Evolutionary conservation across 2,797 vertebrate species (phyloP), one percentile per base, ranked within the genome.

Genomic region (Chrysocyon brachyurus): DNA sequence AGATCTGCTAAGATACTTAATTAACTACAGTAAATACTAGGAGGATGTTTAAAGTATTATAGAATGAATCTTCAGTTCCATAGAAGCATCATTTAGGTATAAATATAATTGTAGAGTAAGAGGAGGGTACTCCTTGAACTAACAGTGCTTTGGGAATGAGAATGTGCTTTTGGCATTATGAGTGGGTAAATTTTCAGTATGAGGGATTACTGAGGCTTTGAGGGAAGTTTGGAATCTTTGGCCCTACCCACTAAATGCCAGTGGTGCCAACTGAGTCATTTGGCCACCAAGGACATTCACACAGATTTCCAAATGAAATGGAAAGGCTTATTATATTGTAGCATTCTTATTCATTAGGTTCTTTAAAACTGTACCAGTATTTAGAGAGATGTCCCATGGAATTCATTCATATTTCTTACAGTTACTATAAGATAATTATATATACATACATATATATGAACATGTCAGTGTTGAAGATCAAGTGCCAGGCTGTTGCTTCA

Each of bases 41-140:
- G 64, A 94, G 59, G 68, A 36, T 81, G 87, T 97, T 94, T 97
- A 92, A 92, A 93, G n/a, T 88, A 87, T n/a, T 63, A 63, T 49
- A 64, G 91, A 94, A 85, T 82, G 36, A 14, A 22, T 96, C 68
- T 95, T 87, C n/a, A 87, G 21, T 87, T 93, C 54, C 56, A 61
- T 52, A 56, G 84, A 87, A 84, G 46, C 52, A 54, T 85, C 49
- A 72, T 92, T 79, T 93, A 81, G 36, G 63, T 81, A 46, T 70
- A 92, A 93, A 96, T 89, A 46, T 61, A 88, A 59, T 33, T 64
- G 33, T 21, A 40, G 31, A 64, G 46, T 56, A 85, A 96, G 52
- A 92, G 31, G 26, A 81, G 5, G 72, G 36, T 68, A 52, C 9
- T 89, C 36, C 17, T 91, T n/a, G 63, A 12, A 46, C 19, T 33